Base-by-base conservation (phyloP, 2,797 vertebrate genomes). In the Helostoma temminkii region DNA sequence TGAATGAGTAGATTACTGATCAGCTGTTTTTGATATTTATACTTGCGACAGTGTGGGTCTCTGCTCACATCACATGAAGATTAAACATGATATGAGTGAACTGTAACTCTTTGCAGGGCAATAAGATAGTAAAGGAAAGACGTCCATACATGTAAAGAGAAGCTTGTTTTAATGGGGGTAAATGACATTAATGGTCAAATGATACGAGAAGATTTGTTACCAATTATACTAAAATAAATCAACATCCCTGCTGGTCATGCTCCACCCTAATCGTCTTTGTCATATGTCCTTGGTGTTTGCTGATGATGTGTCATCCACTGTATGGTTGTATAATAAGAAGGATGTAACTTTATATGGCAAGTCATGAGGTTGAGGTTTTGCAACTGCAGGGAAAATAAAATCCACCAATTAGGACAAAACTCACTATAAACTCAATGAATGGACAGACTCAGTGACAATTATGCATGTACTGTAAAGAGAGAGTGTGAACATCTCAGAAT, bases 21-120 rank as follows among this genome's bases (percentile, higher is more conserved):
- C 45, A 30, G 53, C 50, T 74, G 39, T 56, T 61, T 37, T 58
- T 60, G 28, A 41, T 58, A 58, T 63, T 66, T 25, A 16, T 63
- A 42, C n/a, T 21, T 60, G 42, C 54, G 50, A 56, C 18, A n/a
- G 14, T 10, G 4, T 18, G 7, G 15, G 21, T 32, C 19, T 46
- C 2, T 22, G 2, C 36, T 80, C 45, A 0, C 12, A 26, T 50
- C 43, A 26, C 1, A 16, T 21, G 22, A 45, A 41, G 14, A 47
- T 39, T 59, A 28, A 61, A 63, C 57, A 39, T 30, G 25, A 65
- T n/a, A 16, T 62, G 48, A 50, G 36, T 65, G 46, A 60, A 61
- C 37, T 26, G 22, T 55, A 50, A 43, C 24, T n/a, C 16, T 14
- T 9, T 25, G 19, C 32, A 7, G 39, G 16, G 18, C 3, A 8